Base-by-base conservation (phyloP, 2,888 invertebrate species). In the Pardosa pseudoannulata region DNA sequence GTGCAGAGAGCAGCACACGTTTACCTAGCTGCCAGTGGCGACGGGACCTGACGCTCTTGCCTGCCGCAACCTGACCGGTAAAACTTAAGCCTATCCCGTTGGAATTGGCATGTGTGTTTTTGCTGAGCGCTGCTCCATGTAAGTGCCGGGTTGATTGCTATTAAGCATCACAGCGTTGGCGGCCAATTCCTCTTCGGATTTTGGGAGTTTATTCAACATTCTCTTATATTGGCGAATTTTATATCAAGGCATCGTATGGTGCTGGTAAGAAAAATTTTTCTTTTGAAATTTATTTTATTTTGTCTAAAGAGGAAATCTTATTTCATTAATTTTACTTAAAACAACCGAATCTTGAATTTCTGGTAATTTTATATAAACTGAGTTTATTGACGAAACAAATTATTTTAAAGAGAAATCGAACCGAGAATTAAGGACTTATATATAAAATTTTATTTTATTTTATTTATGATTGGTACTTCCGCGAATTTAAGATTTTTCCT, bases 241-340 rank as follows among this genome's bases (percentile, higher is more conserved):
- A 62, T 23, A 50, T 62, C 41, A 62, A 6, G 74, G 74, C 68
- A 68, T 74, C 81, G 81, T 62, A 81, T 81, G 81, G 81, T 81
- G 81, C 81, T 81, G 81, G 81, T 81, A 62, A 74, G 81, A 5
- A 65, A 0, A 0, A 1, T 31, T 31, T 31, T 9, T 29, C 29
- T n/a, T 0, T 19, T 23, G 1, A 62, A 16, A 3, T 50, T 50
- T 50, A 3, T 9, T 50, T 50, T 50, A n/a, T 9, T 50, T 50
- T n/a, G n/a, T n/a, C n/a, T n/a, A n/a, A n/a, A n/a, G n/a, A n/a
- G n/a, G n/a, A n/a, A n/a, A n/a, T n/a, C n/a, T n/a, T n/a, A n/a
- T n/a, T 50, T 50, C 19, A 9, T 19, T 50, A 50, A 7, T 50
- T 50, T 36, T 9, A 36, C 6, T 9, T 36, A 9, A n/a, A n/a